These are phyloP conservation scores for Hafferia zeledoni DNA, from an alignment of 2,797 vertebrate species.

Conservation along the genomic window DNA sequence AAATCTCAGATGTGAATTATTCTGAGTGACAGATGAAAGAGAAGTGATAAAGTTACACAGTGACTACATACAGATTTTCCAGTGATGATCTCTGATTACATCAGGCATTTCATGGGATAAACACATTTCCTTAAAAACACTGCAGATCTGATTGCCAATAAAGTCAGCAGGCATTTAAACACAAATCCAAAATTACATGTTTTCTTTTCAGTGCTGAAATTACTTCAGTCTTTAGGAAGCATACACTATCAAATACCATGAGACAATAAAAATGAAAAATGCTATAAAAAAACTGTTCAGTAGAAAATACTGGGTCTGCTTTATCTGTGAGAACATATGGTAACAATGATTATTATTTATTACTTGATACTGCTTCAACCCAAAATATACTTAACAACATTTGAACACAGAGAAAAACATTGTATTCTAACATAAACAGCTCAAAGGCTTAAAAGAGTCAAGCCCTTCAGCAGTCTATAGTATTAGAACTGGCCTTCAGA, in stretches of 20 bases:
- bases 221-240: not conserved
- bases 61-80: not conserved
- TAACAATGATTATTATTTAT: conserved; percentile 49
- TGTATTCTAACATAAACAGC: not conserved
- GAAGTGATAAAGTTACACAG: not conserved
- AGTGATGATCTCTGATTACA: not conserved
- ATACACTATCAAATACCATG: not conserved
- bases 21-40: not conserved
- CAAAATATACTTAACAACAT: conserved; percentile 13
- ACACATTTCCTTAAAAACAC: not conserved
- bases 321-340: conserved; percentile 19
- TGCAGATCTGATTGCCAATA: not conserved
- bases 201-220: not conserved
- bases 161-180: not conserved
- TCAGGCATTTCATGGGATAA: not conserved
- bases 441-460: not conserved
- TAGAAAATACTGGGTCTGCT: not conserved
- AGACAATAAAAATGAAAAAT: not conserved
- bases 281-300: not conserved
- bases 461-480: not conserved
- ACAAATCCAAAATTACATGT: not conserved
- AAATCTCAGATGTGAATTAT: not conserved
- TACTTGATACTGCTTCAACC: conserved; percentile 7
- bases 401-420: conserved; percentile 7
- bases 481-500: not conserved